A percentile compares a stretch with the other conserved stretches of the same genome.
Evolutionary conservation across 2,797 vertebrate species (phyloP).

Genomic region (Bucorvus abyssinicus): DNA sequence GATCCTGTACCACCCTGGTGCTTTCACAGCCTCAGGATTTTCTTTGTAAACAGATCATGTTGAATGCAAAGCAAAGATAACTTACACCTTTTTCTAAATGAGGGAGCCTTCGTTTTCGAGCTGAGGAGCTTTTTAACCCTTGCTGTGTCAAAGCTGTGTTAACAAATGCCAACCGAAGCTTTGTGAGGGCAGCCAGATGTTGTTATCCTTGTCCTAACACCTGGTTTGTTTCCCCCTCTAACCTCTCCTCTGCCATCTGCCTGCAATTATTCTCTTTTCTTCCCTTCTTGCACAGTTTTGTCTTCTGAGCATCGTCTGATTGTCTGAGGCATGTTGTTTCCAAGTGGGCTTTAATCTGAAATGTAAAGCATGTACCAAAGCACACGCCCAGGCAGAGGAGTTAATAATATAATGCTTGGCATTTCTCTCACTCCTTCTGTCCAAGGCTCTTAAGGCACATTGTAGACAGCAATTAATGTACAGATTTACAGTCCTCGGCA

Average conservation of each 20-base stretch:
- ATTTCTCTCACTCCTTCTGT: slow-evolving; percentile 62
- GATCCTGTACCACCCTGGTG: not conserved
- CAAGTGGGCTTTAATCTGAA: slow-evolving; percentile 36
- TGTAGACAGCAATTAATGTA: slow-evolving; percentile 53
- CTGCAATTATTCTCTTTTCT: not conserved
- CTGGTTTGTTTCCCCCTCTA: not conserved
- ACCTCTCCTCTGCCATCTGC: not conserved
- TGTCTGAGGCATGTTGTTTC: slow-evolving; percentile 29
- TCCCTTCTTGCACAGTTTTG: not conserved
- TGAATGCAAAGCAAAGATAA: not conserved
- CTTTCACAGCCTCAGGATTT: not conserved
- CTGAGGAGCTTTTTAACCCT: not conserved
- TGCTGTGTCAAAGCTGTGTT: not conserved
- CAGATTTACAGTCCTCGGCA: slow-evolving; percentile 15
- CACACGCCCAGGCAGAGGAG: slow-evolving; percentile 60
- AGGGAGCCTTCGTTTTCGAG: not conserved
- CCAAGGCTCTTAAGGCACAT: slow-evolving; percentile 56
- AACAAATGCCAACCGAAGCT: not conserved
- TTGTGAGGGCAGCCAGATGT: slow-evolving; percentile 14
- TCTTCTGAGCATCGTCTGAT: slow-evolving; percentile 43
- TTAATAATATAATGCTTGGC: slow-evolving; percentile 66
- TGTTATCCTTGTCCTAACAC: not conserved
- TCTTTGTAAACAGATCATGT: not conserved
- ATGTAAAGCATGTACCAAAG: slow-evolving; percentile 26
- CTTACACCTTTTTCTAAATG: not conserved